Conservation (phyloP, 1,140 invertebrate species). For the Caenorhabditis tropicalis region DNA sequence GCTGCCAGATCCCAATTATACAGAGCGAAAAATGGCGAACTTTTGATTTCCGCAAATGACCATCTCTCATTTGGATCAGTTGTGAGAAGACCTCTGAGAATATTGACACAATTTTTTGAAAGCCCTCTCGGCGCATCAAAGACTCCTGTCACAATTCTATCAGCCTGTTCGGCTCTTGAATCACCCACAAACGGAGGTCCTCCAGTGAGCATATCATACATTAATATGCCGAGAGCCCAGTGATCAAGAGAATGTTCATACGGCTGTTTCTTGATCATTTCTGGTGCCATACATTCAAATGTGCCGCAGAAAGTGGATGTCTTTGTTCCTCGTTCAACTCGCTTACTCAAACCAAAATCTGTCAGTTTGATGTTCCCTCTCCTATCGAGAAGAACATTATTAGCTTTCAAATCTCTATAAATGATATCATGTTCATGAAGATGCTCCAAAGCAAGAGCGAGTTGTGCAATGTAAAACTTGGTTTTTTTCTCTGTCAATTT, state of each 20-base stretch:
- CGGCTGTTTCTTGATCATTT: neutral
- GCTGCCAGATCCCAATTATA: too few relatives aligned
- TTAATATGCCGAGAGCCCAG: neutral
- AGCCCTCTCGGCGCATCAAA: too few relatives aligned
- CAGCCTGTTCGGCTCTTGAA: neutral
- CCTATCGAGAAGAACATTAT: neutral
- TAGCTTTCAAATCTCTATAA: neutral
- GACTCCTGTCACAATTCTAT: too few relatives aligned
- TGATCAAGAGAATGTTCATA: neutral
- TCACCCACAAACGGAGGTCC: neutral
- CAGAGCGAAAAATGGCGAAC: too few relatives aligned
- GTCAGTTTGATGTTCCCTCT: neutral
- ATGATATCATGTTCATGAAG: neutral
- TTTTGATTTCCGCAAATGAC: too few relatives aligned
- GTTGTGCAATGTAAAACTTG: neutral
- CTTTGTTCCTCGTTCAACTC: neutral
- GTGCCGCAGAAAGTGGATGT: neutral
- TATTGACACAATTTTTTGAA: too few relatives aligned
- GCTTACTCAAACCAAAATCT: neutral
- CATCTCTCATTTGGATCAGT: too few relatives aligned
- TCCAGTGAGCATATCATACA: neutral
- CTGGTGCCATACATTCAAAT: neutral
- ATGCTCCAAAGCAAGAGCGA: neutral
- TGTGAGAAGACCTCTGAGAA: too few relatives aligned
- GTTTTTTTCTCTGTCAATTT: neutral